Base-by-base conservation (phyloP, 2,113 vertebrate genomes). In the Pygoscelis adeliae region DNA sequence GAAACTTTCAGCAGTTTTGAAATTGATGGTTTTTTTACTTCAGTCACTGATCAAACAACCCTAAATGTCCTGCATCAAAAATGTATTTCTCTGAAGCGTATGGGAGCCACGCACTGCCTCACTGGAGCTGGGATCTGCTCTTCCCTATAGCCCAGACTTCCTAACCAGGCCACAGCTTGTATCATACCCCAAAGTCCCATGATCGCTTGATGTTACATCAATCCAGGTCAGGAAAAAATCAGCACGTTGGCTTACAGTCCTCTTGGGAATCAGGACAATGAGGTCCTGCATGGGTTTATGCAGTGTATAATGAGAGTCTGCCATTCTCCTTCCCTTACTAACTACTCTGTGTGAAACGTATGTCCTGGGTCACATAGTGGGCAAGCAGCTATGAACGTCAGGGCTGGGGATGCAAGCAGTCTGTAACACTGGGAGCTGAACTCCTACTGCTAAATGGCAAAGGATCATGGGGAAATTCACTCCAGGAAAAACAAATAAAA, bases 11-110 rank as follows among this genome's bases (percentile, higher is more conserved):
- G 77, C 69, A 44, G 22, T 79, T 92, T 76, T 56, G 36, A 30
- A 93, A 82, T 9, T 5, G 58, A 59, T 91, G 76, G 4, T 0
- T 5, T 87, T 66, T 81, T 78, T 6, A 16, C 59, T 92, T 74
- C 50, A 50, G 42, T 16, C 5, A 1, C 72, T 83, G 92, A 90
- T 95, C 73, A 70, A 92, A 78, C 50, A 73, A 36, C 50, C 38
- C 11, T 3, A n/a, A 71, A 55, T 19, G 26, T 70, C 71, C 59
- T 19, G 9, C 4, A 15, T 22, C 58, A 36, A 74, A 87, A 92
- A 32, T 1, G 7, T 2, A 11, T 42, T 83, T 26, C 42, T 70
- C 3, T 16, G 80, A 6, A 38, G 74, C 0, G 0, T 21, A 2
- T 27, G 67, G 49, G 67, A 89, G 30, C 19, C 93, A 94, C 72